These are phyloP conservation scores for Cotesia typhae DNA, from an alignment of 1,140 invertebrate species.

Conservation along the genomic window DNA sequence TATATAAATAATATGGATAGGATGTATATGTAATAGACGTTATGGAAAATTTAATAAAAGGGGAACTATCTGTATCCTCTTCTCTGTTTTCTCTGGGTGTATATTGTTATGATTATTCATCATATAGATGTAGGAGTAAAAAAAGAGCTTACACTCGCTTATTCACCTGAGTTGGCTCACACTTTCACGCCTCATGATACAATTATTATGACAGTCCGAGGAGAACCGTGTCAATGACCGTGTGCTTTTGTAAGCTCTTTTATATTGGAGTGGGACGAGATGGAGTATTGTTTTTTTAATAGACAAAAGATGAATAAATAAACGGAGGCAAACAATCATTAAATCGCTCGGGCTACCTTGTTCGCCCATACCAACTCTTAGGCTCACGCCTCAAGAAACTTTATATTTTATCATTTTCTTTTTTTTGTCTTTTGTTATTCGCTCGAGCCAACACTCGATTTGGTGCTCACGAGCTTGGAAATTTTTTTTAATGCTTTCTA, in stretches of 20 bases:
- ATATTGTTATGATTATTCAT: neutral
- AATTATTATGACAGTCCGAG: conserved; percentile 31
- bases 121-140: conserved; percentile 3
- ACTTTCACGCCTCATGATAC: conserved; percentile 32
- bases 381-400: no score
- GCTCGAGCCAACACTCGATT: no score
- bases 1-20: no score
- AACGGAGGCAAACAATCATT: conserved; percentile 30
- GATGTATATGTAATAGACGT: no score
- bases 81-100: no score
- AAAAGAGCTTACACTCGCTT: conserved; percentile 20
- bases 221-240: conserved; percentile 26
- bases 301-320: conserved; percentile 18
- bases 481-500: no score
- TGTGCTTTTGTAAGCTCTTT: conserved; percentile 14
- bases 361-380: no score
- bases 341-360: no score
- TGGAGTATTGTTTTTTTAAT: neutral
- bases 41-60: no score
- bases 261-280: conserved; percentile 10
- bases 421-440: no score
- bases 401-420: no score
- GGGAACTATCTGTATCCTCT: neutral
- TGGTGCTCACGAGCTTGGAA: no score
- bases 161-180: conserved; percentile 21